Evolutionary conservation across 2,888 invertebrate species (phyloP).

Genomic region (Stenchaetothrips biformis): DNA sequence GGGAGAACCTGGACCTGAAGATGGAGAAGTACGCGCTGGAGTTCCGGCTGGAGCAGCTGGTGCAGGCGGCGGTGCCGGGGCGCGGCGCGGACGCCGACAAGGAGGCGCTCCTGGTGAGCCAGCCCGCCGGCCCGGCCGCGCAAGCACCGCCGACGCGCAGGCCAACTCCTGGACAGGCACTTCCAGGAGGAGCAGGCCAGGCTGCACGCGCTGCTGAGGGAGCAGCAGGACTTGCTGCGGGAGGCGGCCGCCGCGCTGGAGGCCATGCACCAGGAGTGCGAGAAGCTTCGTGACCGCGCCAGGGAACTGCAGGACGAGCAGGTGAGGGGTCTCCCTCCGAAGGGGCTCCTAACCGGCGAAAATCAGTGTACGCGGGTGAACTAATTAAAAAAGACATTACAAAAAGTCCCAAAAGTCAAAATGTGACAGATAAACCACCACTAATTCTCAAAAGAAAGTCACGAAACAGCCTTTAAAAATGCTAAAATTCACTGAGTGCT

Average conservation of each 20-base stretch:
- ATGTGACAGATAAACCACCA: too few species aligned
- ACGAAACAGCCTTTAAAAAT: too few species aligned
- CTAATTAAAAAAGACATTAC: too few species aligned
- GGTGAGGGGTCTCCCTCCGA: neutral
- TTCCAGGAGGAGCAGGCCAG: slow-evolving; percentile 15
- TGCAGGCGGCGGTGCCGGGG: neutral
- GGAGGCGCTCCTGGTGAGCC: neutral
- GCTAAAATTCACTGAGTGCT: too few species aligned
- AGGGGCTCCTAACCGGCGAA: neutral
- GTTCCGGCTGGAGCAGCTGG: slow-evolving; percentile 25
- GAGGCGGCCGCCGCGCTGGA: too few species aligned
- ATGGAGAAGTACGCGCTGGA: slow-evolving; percentile 9
- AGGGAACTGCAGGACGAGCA: slow-evolving; percentile 23
- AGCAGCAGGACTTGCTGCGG: neutral
- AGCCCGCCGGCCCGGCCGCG: neutral
- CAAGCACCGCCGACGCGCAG: neutral
- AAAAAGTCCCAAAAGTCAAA: too few species aligned
- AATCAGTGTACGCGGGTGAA: too few species aligned
- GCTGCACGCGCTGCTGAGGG: slow-evolving; percentile 18
- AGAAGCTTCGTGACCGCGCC: slow-evolving; percentile 9
- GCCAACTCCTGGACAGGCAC: neutral
- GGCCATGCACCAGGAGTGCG: neutral
- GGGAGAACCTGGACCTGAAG: slow-evolving; percentile 25
- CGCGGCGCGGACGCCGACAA: neutral
- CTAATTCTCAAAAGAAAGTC: too few species aligned